Base-by-base conservation (phyloP, 2,797 vertebrate species). In the Scarus forsteni region DNA sequence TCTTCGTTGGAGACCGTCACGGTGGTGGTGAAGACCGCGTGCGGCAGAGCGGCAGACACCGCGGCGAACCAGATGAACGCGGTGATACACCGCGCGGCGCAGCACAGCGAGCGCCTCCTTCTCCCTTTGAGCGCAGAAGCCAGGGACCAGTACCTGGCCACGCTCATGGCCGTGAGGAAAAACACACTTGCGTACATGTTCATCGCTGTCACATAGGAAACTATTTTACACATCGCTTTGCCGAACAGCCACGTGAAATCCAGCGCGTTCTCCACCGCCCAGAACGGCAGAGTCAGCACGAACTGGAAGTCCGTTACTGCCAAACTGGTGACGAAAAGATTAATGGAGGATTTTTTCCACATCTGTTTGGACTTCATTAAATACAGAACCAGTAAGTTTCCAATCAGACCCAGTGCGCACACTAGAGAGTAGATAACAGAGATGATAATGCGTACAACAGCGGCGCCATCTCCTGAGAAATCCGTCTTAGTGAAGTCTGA, bases 151-250 rank as follows among this genome's bases (percentile, higher is more conserved):
- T 99, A 99, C 18, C 97, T 86, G 56, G 95, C 96, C 61, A 97
- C 94, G 57, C 98, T 98, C 97, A 98, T 98, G 12, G 97, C 96
- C 0, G 97, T 99, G 43, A 99, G 95, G 77, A 99, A 98, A 79
- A 99, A 99, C 34, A 99, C 98, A 49, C 98, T 98, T 74, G 98
- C 98, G 14, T 98, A 98, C 98, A 99, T 99, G 89, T 97, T 99
- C 94, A 97, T 96, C 0, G 97, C 96, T 0, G 98, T 99, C 73
- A 98, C 96, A 0, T 96, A 94, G 0, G 96, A 97, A 3, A 99
- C 96, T 0, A 97, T 95, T 90, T 99, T 98, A 69, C 98, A 99
- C 97, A 99, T 98, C 19, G 95, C 95, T 63, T 93, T 96, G 8
- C 98, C 98, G 0, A 98, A 99, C 6, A 95, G 95, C 98, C 98